phyloP scores from a whole-genome alignment of 2,113 vertebrate genomes.

The Amblyornis subalaris region DNA sequence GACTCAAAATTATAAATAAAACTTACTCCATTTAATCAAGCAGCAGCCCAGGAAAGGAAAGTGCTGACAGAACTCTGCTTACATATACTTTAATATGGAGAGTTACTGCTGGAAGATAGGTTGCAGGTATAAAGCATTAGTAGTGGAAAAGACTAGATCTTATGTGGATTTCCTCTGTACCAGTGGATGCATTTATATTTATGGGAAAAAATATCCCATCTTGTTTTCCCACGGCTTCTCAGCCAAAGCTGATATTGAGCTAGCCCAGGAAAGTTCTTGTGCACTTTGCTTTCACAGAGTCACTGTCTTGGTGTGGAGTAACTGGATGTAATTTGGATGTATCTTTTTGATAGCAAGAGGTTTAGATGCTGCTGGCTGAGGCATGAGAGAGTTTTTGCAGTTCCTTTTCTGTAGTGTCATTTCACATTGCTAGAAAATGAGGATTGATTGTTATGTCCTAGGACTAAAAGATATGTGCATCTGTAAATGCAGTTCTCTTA shows the following conservation, averaged over 20 bases:
- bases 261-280: not conserved
- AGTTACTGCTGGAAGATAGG: not conserved
- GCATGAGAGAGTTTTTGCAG: not conserved
- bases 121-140: rapidly evolving
- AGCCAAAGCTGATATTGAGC: not conserved
- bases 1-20: not conserved
- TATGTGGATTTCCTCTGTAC: not conserved
- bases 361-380: not conserved
- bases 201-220: not conserved
- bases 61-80: not conserved
- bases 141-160: not conserved
- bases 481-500: not conserved
- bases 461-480: not conserved
- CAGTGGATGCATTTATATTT: not conserved
- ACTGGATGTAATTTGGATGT: not conserved
- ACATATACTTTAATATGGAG: not conserved
- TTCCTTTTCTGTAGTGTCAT: not conserved
- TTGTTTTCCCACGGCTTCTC: not conserved
- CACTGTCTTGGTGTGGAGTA: not conserved
- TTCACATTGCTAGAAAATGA: not conserved
- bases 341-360: not conserved
- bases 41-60: not conserved
- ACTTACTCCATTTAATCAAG: not conserved
- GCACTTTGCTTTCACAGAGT: not conserved
- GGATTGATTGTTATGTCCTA: not conserved